Base-by-base conservation (phyloP, 2,113 vertebrate species). In the Chaenogobius annularis region DNA sequence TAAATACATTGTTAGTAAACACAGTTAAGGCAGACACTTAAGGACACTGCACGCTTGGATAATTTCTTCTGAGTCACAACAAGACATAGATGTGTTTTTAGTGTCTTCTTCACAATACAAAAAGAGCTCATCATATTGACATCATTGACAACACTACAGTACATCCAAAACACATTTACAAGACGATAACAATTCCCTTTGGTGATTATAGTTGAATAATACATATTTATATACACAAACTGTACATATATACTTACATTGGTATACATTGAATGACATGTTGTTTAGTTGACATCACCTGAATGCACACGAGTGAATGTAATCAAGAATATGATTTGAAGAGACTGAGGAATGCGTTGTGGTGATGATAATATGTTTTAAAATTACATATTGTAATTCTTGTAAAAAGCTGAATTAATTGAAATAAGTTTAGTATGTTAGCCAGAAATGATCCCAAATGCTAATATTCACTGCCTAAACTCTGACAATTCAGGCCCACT, bases 131-230 rank as follows among this genome's bases (percentile, higher is more conserved):
- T 68, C 26, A 83, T 69, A 68, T 31, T 31, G 26, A 72, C 68
- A 48, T 73, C 77, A 70, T 48, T 66, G 68, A 69, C 66, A 79
- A 48, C 79, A 66, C 75, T 73, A 88, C 82, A 84, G 83, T 89
- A 85, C 86, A 81, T 81, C 59, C 83, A 70, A 87, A 58, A 79
- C 62, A 83, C 76, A 83, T 86, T 83, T 85, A 89, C 79, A 87
- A 80, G 79, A 89, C 76, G 85, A 83, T 84, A 86, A 68, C 84
- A 11, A 66, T 88, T 91, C 90, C 90, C 87, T 90, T 93, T 91
- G 79, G 88, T 90, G 86, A 90, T 88, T 92, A 91, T 91, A 80
- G 86, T 87, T 79, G 87, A 89, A 91, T 91, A 78, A 90, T 88
- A 91, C 85, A 91, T 89, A 65, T 88, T 86, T 83, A 87, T 84